A percentile compares a stretch with the other conserved stretches of the same genome.
Evolutionary conservation across 2,113 vertebrate species (phyloP).

Genomic region (Mesitornis unicolor): DNA sequence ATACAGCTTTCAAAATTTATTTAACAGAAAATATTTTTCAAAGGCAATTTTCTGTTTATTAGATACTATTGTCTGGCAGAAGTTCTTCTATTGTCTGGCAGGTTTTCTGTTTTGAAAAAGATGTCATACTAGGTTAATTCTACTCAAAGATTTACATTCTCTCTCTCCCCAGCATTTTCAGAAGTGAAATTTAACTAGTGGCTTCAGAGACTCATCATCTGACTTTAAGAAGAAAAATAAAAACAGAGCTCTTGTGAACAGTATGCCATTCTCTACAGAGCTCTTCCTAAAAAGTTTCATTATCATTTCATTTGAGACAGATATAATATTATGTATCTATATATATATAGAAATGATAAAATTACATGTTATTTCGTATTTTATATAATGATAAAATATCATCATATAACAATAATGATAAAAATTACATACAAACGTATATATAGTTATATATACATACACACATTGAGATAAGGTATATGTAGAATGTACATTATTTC

Average conservation of each 20-base stretch:
- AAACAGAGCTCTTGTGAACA: neutral
- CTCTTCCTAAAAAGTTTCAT: neutral
- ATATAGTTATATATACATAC: neutral
- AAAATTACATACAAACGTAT: too few relatives aligned
- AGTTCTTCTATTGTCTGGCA: too few relatives aligned
- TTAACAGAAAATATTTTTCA: neutral
- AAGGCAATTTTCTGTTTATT: neutral
- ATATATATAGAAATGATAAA: neutral
- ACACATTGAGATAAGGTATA: neutral
- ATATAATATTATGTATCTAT: neutral
- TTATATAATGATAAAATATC: too few relatives aligned
- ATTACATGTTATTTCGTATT: too few relatives aligned
- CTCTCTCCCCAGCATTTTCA: neutral
- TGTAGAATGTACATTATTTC: neutral
- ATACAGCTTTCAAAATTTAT: neutral
- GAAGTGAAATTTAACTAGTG: neutral
- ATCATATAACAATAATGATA: too few relatives aligned
- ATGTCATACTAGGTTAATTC: neutral
- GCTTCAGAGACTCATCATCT: neutral
- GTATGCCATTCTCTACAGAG: neutral
- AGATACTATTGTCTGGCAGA: neutral
- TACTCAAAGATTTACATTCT: neutral
- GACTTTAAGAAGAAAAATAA: neutral
- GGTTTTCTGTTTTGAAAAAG: neutral
- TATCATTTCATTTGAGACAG: neutral